Percentiles rank a stretch among this genome's conserved stretches.
Conservation (phyloP, 2,888 invertebrate genomes). For the Gari tellinella region DNA sequence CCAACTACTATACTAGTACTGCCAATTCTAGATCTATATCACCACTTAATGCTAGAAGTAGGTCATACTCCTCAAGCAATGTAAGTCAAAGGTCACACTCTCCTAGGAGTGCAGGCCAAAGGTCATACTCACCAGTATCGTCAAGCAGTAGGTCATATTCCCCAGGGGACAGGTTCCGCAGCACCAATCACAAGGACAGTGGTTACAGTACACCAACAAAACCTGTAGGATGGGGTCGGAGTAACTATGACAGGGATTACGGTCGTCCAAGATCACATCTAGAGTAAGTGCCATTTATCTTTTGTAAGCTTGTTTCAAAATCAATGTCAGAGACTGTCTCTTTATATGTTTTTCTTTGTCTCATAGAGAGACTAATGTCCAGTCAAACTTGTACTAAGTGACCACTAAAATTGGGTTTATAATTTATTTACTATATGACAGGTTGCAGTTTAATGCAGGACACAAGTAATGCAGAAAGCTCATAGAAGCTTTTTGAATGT, state of each 20-base stretch:
- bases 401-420: too few species aligned
- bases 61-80: constrained; percentile 26
- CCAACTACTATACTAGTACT: constrained; percentile 21
- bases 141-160: constrained; percentile 39
- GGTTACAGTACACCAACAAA: constrained; percentile 59
- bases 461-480: too few species aligned
- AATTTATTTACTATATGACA: too few species aligned
- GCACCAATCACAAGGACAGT: constrained; percentile 42
- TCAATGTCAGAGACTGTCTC: too few species aligned
- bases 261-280: constrained; percentile 36
- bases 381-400: too few species aligned
- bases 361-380: too few species aligned
- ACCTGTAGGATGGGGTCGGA: constrained; percentile 6
- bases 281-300: too few species aligned
- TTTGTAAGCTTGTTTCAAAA: too few species aligned
- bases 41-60: constrained; percentile 9
- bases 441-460: too few species aligned
- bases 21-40: constrained; percentile 27
- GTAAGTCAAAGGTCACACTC: constrained; percentile 35
- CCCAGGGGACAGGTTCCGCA: constrained; percentile 40
- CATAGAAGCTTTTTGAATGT: too few species aligned
- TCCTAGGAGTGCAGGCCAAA: constrained; percentile 35
- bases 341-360: too few species aligned
- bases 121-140: constrained; percentile 51
- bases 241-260: constrained; percentile 35